These are phyloP conservation scores for Hydrocynus forskahlii DNA, from an alignment of 2,797 vertebrate genomes.

Conservation along the genomic window DNA sequence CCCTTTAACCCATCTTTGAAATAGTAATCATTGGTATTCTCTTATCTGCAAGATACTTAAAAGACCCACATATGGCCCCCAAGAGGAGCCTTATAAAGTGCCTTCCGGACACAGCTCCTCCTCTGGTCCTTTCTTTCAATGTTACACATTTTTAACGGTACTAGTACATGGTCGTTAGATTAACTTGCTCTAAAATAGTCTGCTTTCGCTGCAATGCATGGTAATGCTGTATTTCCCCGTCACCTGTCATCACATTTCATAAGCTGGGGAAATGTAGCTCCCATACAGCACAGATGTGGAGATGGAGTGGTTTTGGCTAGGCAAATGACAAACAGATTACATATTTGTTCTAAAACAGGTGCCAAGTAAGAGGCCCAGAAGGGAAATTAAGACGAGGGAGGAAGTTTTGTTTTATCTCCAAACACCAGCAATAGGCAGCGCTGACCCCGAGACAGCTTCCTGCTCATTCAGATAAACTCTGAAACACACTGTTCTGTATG, in stretches of 20 bases:
- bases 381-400: neutral
- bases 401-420: slow-evolving; percentile 7
- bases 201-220: neutral
- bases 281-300: slow-evolving; percentile 48
- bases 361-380: slow-evolving; percentile 21
- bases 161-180: neutral
- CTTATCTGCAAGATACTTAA: slow-evolving; percentile 25
- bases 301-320: slow-evolving; percentile 5
- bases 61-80: too few relatives aligned
- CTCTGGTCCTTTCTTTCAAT: neutral
- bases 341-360: slow-evolving; percentile 11
- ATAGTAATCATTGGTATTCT: slow-evolving; percentile 42
- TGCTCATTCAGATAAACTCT: neutral
- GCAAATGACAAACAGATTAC: slow-evolving; percentile 40
- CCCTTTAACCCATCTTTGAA: slow-evolving; percentile 17
- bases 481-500: neutral
- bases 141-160: neutral
- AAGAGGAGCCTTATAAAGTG: neutral
- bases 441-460: neutral
- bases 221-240: slow-evolving; percentile 13
- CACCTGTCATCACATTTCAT: slow-evolving; percentile 45
- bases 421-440: neutral
- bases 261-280: slow-evolving; percentile 41
- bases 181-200: neutral
- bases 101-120: neutral